Evolutionary conservation across 2,888 invertebrate species (phyloP).

Genomic region (Drosophila niveifrons): DNA sequence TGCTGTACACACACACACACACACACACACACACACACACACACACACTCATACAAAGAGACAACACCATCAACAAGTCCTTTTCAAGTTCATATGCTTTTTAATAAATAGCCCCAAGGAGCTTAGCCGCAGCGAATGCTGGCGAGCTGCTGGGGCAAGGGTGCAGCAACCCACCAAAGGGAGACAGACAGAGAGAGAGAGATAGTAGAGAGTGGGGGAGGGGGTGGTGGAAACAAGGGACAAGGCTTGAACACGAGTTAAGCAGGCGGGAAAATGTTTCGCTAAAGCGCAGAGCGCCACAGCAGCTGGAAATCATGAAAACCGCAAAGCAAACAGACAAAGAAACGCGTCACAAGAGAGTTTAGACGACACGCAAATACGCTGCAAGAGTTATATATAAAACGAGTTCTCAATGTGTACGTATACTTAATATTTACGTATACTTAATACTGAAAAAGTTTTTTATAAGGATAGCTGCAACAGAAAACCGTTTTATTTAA

Average conservation of each 20-base stretch:
- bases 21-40: constrained; percentile 24
- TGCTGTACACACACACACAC: constrained; percentile 19
- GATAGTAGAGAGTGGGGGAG: not conserved
- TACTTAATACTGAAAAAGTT: no score
- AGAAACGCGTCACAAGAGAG: constrained; percentile 10
- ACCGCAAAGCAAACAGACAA: constrained; percentile 64
- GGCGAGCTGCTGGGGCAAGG: constrained; percentile 22
- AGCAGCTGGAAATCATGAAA: constrained; percentile 65
- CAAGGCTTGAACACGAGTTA: constrained; percentile 48
- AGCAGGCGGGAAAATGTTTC: constrained; percentile 64
- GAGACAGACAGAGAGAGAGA: not conserved
- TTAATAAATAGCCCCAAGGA: constrained; percentile 80
- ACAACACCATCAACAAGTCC: constrained; percentile 77
- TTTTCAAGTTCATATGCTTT: constrained; percentile 82
- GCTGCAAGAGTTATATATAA: not conserved
- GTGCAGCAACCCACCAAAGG: not conserved
- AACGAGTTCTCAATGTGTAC: constrained; percentile 2
- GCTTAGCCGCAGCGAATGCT: constrained; percentile 50
- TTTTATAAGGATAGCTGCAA: not conserved
- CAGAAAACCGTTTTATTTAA: no score
- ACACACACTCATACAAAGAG: constrained; percentile 24
- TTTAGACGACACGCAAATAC: constrained; percentile 23
- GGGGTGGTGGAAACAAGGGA: not conserved
- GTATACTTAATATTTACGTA: not conserved
- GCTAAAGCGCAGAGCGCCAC: constrained; percentile 61